These are phyloP conservation scores for Chromoteleia sp. DNA, from an alignment of 2,888 invertebrate genomes.

Conservation along the genomic window DNA sequence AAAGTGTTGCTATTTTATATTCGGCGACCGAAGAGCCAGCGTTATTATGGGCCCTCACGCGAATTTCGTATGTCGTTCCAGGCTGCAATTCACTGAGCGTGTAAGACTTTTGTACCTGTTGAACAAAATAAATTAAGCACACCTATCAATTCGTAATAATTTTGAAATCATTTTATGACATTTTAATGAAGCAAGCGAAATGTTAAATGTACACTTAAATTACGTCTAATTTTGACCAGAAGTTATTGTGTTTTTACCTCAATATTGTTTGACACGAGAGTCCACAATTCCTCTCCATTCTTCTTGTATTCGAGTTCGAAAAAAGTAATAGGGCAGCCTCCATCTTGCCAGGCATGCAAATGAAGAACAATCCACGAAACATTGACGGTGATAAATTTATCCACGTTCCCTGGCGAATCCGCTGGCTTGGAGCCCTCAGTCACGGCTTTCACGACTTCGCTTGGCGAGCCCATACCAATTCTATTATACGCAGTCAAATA, in stretches of 20 bases:
- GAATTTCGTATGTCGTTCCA: constrained; percentile 86
- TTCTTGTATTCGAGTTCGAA: constrained; percentile 91
- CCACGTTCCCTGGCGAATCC: constrained; percentile 80
- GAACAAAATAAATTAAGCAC: constrained; percentile 14
- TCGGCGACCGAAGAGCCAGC: constrained; percentile 93
- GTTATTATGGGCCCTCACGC: constrained; percentile 91
- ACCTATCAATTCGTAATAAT: background rate
- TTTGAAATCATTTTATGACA: background rate
- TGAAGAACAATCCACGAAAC: constrained; percentile 94
- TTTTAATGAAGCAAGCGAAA: background rate
- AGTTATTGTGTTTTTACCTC: constrained; percentile 82
- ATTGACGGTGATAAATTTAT: constrained; percentile 88
- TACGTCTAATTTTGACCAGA: too few relatives aligned
- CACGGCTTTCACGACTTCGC: constrained; percentile 93
- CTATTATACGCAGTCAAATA: constrained; percentile 96
- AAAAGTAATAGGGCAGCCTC: constrained; percentile 94
- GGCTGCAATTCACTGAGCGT: constrained; percentile 92
- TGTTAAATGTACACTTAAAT: too few relatives aligned
- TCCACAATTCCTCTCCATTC: constrained; percentile 89
- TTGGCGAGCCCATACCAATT: constrained; percentile 94
- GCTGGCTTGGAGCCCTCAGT: constrained; percentile 83
- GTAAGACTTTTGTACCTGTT: constrained; percentile 89
- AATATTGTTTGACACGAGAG: constrained; percentile 92
- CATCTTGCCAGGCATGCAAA: constrained; percentile 95
- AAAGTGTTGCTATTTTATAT: constrained; percentile 94